A percentile compares a stretch with the other conserved stretches of the same genome.
These are phyloP conservation scores for Lineus longissimus DNA, from an alignment of 1,140 invertebrate species.

Conservation along the genomic window DNA sequence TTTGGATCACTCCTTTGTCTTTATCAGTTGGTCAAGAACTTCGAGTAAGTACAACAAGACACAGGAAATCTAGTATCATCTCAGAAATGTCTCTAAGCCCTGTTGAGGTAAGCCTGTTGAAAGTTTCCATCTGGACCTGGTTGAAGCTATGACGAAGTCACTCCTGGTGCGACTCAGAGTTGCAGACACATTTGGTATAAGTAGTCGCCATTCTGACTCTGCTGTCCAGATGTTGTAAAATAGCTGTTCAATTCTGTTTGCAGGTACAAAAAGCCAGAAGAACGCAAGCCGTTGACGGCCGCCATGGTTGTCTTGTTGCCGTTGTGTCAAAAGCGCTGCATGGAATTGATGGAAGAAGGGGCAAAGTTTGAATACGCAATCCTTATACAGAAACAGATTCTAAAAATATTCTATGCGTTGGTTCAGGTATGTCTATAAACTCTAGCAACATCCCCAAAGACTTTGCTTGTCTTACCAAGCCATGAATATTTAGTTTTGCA, in stretches of 20 bases:
- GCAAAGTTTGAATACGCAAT: slow-evolving; percentile 73
- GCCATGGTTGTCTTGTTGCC: slow-evolving; percentile 93
- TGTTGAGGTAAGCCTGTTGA: too few species aligned
- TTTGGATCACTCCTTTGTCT: slow-evolving; percentile 86
- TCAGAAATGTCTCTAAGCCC: too few species aligned
- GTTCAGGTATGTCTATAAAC: slow-evolving; percentile 73
- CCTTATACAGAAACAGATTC: slow-evolving; percentile 89
- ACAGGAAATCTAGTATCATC: neutral
- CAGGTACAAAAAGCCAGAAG: slow-evolving; percentile 84
- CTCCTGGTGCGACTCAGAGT: too few species aligned
- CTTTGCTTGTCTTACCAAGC: too few species aligned
- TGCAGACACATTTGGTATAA: too few species aligned
- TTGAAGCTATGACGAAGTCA: too few species aligned
- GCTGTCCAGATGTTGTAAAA: too few species aligned
- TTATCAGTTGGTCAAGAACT: slow-evolving; percentile 94
- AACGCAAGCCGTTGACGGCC: slow-evolving; percentile 82
- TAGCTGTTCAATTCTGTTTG: slow-evolving; percentile 12
- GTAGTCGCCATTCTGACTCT: too few species aligned
- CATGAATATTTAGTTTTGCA: too few species aligned
- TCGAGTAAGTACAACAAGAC: slow-evolving; percentile 65
- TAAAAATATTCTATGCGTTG: slow-evolving; percentile 94
- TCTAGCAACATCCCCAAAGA: too few species aligned
- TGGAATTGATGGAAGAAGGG: slow-evolving; percentile 74
- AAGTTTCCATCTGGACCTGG: too few species aligned
- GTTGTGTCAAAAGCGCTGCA: slow-evolving; percentile 81